Evolutionary conservation across 1,140 invertebrate species (phyloP).

Genomic region (Cherax destructor): DNA sequence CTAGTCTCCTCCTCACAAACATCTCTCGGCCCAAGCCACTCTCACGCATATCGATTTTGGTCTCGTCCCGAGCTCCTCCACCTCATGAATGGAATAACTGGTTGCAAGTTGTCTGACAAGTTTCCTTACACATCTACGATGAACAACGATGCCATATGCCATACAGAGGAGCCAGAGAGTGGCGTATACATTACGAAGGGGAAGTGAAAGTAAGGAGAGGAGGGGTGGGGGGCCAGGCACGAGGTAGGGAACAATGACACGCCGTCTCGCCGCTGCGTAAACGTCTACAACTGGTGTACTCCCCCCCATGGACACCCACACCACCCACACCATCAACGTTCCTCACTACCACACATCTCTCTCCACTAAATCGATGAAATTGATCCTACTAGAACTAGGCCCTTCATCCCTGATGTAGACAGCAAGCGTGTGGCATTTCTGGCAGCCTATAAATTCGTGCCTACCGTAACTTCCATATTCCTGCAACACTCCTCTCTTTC

Average conservation of each 20-base stretch:
- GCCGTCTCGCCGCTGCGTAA: constrained; percentile 10
- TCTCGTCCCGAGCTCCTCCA: neutral
- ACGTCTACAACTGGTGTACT: constrained; percentile 24
- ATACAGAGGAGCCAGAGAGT: neutral
- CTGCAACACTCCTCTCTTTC: no score
- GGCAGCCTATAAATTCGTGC: no score
- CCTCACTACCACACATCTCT: neutral
- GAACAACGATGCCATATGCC: neutral
- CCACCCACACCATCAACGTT: constrained; percentile 29
- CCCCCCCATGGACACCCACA: neutral
- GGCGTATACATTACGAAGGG: neutral
- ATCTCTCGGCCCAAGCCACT: constrained; percentile 53
- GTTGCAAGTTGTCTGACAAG: constrained; percentile 17
- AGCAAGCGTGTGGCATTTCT: no score
- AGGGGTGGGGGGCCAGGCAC: neutral
- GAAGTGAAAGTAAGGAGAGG: neutral
- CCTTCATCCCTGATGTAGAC: no score
- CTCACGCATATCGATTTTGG: constrained; percentile 36
- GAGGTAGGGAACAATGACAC: constrained; percentile 18
- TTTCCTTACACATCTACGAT: constrained; percentile 19
- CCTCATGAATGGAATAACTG: constrained; percentile 49
- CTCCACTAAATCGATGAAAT: no score
- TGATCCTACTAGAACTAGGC: no score
- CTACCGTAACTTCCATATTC: no score
- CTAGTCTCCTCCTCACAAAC: constrained; percentile 40